Evolutionary conservation across 2,888 invertebrate genomes (phyloP), one percentile per base, ranked within the genome.

Genomic region (Lepidochrysops patricia): DNA sequence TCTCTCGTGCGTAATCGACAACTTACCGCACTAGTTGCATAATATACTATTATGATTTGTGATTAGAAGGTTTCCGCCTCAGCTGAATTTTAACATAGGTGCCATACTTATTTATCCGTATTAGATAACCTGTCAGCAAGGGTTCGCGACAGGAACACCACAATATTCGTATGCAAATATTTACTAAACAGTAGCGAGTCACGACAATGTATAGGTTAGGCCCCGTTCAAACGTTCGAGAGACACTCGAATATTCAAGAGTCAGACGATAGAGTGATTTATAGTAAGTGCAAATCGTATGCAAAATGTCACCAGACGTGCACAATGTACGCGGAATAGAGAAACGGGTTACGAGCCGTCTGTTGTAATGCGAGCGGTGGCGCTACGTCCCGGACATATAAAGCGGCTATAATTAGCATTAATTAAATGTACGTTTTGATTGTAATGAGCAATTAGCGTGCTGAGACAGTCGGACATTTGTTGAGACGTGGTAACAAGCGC

Each of bases 331-430:
- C n/a, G 61, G 50, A 62, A 49, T 62, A 65, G 63, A 60, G 58
- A 65, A 68, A 60, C 57, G 61, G 52, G 62, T 66, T 64, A 65
- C 63, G 67, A 71, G 72, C 69, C 65, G 66, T 65, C 65, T 64
- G 66, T 66, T 66, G 67, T 69, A 64, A 67, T 62, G 67, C 61
- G 59, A 64, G 58, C 67, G 64, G 65, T 58, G 61, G 61, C 57
- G 61, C 32, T 48, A 23, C 58, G 37, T 57, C 32, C 29, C 54
- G 27, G 52, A 29, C 26, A 52, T 52, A 52, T 15, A 52, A 26
- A 26, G 27, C 34, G 34, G 34, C 27, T 52, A 29, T 54, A 54
- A 54, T 54, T 54, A 54, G 54, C 54, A 54, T 54, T 29, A 12
- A 54, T 54, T 54, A 54, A 15, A 54, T 32, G 27, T 54, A 32